A percentile compares a stretch with the other conserved stretches of the same genome.
These are phyloP conservation scores for Congeria kusceri DNA, from an alignment of 2,888 invertebrate species.

Conservation along the genomic window DNA sequence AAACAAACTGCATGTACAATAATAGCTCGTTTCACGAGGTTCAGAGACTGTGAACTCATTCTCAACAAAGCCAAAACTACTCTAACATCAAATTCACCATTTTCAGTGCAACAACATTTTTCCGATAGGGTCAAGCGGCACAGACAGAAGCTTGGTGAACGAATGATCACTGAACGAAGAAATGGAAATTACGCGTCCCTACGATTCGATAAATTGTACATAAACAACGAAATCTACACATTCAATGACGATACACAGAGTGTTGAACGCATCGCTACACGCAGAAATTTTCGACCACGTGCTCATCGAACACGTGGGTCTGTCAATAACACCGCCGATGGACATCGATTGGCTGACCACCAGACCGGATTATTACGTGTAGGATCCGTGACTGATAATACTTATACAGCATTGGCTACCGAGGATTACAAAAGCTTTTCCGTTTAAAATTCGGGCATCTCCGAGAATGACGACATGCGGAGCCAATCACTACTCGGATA, in stretches of 20 bases:
- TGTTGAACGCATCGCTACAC: not conserved
- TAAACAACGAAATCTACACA: constrained; percentile 8
- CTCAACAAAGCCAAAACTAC: constrained; percentile 4
- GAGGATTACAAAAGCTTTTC: constrained; percentile 5
- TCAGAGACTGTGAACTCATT: constrained; percentile 16
- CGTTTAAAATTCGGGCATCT: constrained; percentile 6
- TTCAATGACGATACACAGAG: constrained; percentile 9
- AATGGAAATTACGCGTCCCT: constrained; percentile 2
- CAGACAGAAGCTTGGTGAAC: constrained; percentile 9
- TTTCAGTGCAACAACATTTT: constrained; percentile 15
- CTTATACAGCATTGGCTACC: not conserved
- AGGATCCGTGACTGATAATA: constrained; percentile 11
- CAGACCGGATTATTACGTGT: not conserved
- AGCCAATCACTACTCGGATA: not conserved
- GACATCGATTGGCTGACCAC: not conserved
- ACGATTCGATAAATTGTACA: constrained; percentile 9
- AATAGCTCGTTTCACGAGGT: constrained; percentile 16
- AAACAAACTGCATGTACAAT: constrained; percentile 14
- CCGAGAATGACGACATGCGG: not conserved
- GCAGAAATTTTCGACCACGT: constrained; percentile 4
- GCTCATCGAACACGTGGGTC: not conserved
- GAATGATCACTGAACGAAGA: constrained; percentile 16
- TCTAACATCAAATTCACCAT: not conserved
- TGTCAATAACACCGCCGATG: not conserved
- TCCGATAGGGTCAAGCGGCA: constrained; percentile 7